phyloP scores from a whole-genome alignment of 2,888 invertebrate species.

The Cheilosia scutellata region DNA sequence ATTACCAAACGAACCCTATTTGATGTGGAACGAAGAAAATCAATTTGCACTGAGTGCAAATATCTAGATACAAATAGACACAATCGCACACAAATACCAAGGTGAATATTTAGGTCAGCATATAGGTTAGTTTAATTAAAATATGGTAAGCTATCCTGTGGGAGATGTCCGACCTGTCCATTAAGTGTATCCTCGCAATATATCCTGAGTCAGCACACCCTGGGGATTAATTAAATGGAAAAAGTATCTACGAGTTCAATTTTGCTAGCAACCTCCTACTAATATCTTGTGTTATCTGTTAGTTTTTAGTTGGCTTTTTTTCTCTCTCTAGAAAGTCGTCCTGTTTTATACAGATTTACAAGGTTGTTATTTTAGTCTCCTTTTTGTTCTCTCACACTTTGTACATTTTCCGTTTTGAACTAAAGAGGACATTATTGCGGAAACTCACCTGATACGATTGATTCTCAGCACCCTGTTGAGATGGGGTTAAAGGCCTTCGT shows the following conservation, averaged over 20 bases:
- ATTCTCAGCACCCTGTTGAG: slow-evolving; percentile 86
- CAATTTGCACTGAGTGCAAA: slow-evolving; percentile 66
- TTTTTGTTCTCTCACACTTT: slow-evolving; percentile 60
- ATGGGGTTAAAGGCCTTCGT: slow-evolving; percentile 91
- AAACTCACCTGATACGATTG: slow-evolving; percentile 84
- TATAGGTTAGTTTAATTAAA: slow-evolving; percentile 60
- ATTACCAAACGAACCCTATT: slow-evolving; percentile 56
- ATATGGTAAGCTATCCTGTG: slow-evolving; percentile 38
- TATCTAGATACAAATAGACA: slow-evolving; percentile 5
- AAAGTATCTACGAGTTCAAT: slow-evolving; percentile 27
- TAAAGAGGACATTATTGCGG: neutral
- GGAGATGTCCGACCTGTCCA: slow-evolving; percentile 26
- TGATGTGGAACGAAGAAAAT: slow-evolving; percentile 57
- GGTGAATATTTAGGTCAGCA: slow-evolving; percentile 50
- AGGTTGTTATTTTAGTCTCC: slow-evolving; percentile 26
- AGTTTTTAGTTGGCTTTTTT: slow-evolving; percentile 13
- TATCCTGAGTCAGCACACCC: slow-evolving; percentile 5
- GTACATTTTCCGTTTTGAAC: slow-evolving; percentile 50
- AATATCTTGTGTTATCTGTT: slow-evolving; percentile 37
- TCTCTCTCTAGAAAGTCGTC: neutral
- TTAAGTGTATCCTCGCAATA: slow-evolving; percentile 1
- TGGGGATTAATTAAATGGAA: slow-evolving; percentile 47
- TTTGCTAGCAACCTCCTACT: slow-evolving; percentile 45
- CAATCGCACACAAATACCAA: neutral
- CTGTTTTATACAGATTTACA: slow-evolving; percentile 64